Evolutionary conservation across 2,113 vertebrate species (phyloP), one percentile per base, ranked within the genome.

Genomic region (Sorex fumeus): DNA sequence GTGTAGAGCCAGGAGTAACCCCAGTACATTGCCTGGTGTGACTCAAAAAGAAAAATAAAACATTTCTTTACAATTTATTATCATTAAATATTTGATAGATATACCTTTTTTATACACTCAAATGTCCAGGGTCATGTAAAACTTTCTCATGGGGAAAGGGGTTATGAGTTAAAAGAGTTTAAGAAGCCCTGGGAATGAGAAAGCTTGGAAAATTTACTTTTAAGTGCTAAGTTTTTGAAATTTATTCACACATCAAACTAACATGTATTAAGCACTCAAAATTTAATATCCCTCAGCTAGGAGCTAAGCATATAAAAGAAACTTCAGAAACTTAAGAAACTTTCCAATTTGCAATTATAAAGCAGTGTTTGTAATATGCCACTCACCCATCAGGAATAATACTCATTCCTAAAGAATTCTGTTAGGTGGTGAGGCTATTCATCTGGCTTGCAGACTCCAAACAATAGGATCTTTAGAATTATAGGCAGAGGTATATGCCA

Each of bases 271-370:
- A 84, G 76, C 7, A 75, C 47, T 32, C 53, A 67, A 2, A 27
- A 53, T 43, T 72, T 57, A 81, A 91, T 45, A 83, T 1, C 23
- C 28, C 13, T 84, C 32, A 67, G 47, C 64, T 32, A 90, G 67
- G 27, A 80, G 40, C 50, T 53, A 62, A 30, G 6, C 32, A 8
- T 71, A 79, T 60, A 45, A 84, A 93, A 67, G 50, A n/a, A 88
- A 82, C 27, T 78, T n/a, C 47, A 91, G 85, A 16, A 74, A 21
- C 72, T 88, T 3, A 57, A 92, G 84, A 94, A 88, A 88, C 13
- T 10, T 62, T 34, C 32, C 8, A 66, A 8, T 84, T 87, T 71
- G 45, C 60, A 80, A 19, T n/a, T 62, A 60, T 88, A 93, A 84
- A 47, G 34, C 13, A 87, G 6, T 30, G 1, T 36, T 74, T 84